Percentiles rank a stretch among this genome's conserved stretches.
These are phyloP conservation scores for Habrosyne pyritoides DNA, from an alignment of 2,888 invertebrate genomes.

Conservation along the genomic window DNA sequence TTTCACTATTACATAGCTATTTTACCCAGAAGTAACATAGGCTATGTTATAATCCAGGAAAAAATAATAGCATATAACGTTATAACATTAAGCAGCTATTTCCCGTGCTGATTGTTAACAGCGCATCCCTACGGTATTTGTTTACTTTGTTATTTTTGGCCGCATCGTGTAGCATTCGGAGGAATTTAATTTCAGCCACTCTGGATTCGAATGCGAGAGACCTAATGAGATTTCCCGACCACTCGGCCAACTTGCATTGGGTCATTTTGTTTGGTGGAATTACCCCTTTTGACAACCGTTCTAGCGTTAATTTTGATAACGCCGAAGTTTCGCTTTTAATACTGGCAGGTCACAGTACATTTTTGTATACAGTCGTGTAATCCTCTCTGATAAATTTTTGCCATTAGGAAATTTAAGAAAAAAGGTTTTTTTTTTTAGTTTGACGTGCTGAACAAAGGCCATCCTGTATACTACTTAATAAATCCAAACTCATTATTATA, in stretches of 20 bases:
- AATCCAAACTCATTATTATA: too few relatives aligned
- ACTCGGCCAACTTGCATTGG: slow-evolving; percentile 11
- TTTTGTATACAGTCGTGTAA: not conserved
- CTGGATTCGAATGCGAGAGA: slow-evolving; percentile 22
- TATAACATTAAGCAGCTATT: not conserved
- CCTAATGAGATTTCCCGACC: slow-evolving; percentile 20
- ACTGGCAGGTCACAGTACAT: slow-evolving; percentile 2
- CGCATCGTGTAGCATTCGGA: slow-evolving; percentile 33
- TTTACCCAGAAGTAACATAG: too few relatives aligned
- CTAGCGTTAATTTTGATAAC: slow-evolving; percentile 21
- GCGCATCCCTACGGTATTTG: slow-evolving; percentile 21
- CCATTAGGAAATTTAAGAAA: not conserved
- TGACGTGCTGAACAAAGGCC: too few relatives aligned
- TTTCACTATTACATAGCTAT: too few relatives aligned
- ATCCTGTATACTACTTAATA: too few relatives aligned
- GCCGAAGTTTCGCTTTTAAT: slow-evolving; percentile 14
- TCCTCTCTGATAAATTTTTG: too few relatives aligned
- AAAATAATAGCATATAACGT: too few relatives aligned
- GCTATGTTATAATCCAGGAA: too few relatives aligned
- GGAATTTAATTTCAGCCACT: slow-evolving; percentile 47
- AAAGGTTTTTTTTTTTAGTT: too few relatives aligned
- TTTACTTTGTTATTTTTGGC: slow-evolving; percentile 45
- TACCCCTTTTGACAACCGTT: slow-evolving; percentile 18
- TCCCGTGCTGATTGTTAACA: not conserved
- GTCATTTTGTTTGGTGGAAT: slow-evolving; percentile 13